Conservation (phyloP, 2,797 vertebrate species). For the Pangasius krempfi region DNA sequence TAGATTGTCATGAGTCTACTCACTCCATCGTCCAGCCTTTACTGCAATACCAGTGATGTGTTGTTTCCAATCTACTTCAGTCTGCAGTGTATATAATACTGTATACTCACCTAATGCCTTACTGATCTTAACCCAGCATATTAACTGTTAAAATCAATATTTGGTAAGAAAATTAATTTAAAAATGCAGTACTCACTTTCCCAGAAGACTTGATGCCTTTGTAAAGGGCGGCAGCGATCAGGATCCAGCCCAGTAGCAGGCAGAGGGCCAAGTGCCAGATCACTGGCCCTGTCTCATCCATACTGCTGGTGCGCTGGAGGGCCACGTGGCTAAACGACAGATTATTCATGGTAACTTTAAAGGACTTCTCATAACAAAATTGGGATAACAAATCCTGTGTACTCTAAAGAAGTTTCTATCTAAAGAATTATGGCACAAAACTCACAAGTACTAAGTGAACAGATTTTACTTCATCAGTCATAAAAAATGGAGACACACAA, state of each 20-base stretch:
- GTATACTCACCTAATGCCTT: not conserved
- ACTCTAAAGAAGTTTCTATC: not conserved
- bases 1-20: not conserved
- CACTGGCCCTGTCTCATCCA: slow-evolving; percentile 85
- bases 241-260: slow-evolving; percentile 84
- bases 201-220: slow-evolving; percentile 97
- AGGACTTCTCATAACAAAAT: not conserved
- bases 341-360: slow-evolving; percentile 7
- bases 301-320: slow-evolving; percentile 81
- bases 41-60: not conserved
- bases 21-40: not conserved
- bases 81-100: not conserved
- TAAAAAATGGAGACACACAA: not conserved
- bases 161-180: not conserved
- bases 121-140: not conserved
- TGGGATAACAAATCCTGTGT: not conserved
- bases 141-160: not conserved
- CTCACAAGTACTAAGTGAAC: not conserved
- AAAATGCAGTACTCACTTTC: slow-evolving; percentile 78
- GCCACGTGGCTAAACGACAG: slow-evolving; percentile 74
- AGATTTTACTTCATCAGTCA: not conserved
- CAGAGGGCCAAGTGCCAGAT: slow-evolving; percentile 95
- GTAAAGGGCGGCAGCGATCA: slow-evolving; percentile 81
- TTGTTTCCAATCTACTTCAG: not conserved
- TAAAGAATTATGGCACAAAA: too few species aligned